Percentiles rank a stretch among this genome's conserved stretches.
phyloP scores from a whole-genome alignment of 2,797 vertebrate species.

The Thunnus albacares region DNA sequence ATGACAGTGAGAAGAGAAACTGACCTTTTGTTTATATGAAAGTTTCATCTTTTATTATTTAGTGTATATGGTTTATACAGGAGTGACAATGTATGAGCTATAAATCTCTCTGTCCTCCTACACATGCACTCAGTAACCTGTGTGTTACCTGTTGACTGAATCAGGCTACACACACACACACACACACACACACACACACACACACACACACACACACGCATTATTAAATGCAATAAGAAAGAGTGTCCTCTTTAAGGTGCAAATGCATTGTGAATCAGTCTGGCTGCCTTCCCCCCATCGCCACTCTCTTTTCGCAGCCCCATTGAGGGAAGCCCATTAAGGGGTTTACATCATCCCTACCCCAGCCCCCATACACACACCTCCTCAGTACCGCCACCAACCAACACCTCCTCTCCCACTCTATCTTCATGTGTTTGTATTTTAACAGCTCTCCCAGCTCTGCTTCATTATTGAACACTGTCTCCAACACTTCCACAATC shows the following conservation, averaged over 20 bases:
- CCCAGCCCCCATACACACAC: background rate
- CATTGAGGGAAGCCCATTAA: slow-evolving; percentile 17
- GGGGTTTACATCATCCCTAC: slow-evolving; percentile 29
- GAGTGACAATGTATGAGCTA: background rate
- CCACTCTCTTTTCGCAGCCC: slow-evolving; percentile 4
- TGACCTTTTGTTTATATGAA: background rate
- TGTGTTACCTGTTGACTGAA: slow-evolving; percentile 49
- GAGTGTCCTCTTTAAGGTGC: background rate
- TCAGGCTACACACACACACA: slow-evolving; percentile 12
- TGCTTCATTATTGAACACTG: slow-evolving; percentile 39
- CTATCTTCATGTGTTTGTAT: slow-evolving; percentile 31
- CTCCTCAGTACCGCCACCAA: background rate
- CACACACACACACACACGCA: background rate
- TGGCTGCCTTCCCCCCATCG: background rate
- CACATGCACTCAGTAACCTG: slow-evolving; percentile 13
- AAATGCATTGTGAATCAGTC: slow-evolving; percentile 23
- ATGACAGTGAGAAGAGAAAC: background rate
- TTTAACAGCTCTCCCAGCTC: slow-evolving; percentile 43
- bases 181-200: slow-evolving; percentile 11
- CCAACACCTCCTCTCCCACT: background rate
- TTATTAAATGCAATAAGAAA: background rate
- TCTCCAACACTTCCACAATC: slow-evolving; percentile 28
- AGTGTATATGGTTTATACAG: slow-evolving; percentile 2
- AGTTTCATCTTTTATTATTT: background rate
- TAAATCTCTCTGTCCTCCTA: slow-evolving; percentile 8